Conservation (phyloP, 2,888 invertebrate species). For the Philhelius pedissequus region DNA sequence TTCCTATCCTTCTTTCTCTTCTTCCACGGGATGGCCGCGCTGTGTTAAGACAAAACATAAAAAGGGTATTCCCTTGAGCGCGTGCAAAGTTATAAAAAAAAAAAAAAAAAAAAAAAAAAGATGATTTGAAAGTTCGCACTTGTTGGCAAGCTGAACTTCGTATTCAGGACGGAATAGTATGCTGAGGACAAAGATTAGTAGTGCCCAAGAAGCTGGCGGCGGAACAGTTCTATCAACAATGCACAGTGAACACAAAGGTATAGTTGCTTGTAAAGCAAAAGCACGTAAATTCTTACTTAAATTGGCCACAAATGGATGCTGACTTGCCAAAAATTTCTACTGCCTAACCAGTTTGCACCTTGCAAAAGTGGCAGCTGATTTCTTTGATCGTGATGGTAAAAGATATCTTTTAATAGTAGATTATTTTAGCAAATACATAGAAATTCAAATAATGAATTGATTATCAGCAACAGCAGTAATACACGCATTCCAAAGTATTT, state of each 20-base stretch:
- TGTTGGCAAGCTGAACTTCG: background rate
- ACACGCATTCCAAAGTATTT: background rate
- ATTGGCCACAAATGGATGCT: too few relatives aligned
- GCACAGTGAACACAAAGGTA: background rate
- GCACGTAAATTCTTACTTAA: background rate
- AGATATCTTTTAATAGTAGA: background rate
- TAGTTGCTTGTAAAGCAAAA: background rate
- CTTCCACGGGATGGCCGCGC: too few relatives aligned
- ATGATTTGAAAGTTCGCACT: background rate
- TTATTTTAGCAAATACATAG: background rate
- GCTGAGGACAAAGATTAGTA: background rate
- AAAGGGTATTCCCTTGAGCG: too few relatives aligned
- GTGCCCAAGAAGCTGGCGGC: background rate
- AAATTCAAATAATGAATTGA: background rate
- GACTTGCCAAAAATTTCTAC: background rate
- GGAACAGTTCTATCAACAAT: background rate
- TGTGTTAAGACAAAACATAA: too few relatives aligned
- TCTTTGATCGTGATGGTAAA: background rate
- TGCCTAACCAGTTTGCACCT: background rate
- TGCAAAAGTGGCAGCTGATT: background rate
- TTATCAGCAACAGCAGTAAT: background rate
- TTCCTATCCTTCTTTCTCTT: too few relatives aligned
- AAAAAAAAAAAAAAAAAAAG: too few relatives aligned
- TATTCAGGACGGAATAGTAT: background rate
- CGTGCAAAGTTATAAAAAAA: too few relatives aligned